Base-by-base conservation (phyloP, 2,888 invertebrate species). In the Tolmerus cingulatus region DNA sequence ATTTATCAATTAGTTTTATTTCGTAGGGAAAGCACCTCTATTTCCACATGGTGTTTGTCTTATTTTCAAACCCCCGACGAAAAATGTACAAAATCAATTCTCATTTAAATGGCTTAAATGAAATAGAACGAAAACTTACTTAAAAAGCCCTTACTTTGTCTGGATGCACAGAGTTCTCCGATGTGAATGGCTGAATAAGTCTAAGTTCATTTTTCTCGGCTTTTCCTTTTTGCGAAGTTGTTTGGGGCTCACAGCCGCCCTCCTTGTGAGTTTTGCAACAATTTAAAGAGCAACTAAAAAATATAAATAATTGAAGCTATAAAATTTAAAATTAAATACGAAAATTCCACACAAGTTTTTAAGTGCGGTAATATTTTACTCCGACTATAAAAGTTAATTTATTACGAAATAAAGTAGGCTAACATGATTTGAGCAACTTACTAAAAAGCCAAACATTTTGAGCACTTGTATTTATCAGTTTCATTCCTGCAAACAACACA, bases 261-360 rank as follows among this genome's bases (percentile, higher is more conserved):
- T 91, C 90, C 89, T 93, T 94, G 89, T 95, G 95, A 46, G 90
- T 90, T 89, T 94, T 95, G 90, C 93, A 95, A 90, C 95, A 95
- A 46, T 89, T 89, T 12, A 94, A 90, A 0, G 95, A 95, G 90
- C 95, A 95, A 90, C 95, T 95, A 90, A 79, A 92, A 93, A 12
- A 86, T n/a, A 81, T 16, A 46, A 46, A 16, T 40, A 40, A 40
- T 40, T 12, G 8, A 3, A 40, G n/a, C n/a, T n/a, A n/a, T n/a
- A n/a, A n/a, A 1, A 34, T 40, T 40, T 40, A 12, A 40, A 40
- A 40, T 34, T 30, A 30, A 40, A 40, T 40, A 12, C 8, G 40
- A 40, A 40, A 40, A 40, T 40, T 9, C 2, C 2, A 12, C 1
- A 40, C 1, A 12, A 7, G 0, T 12, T 40, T 5, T 12, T 9